Evolutionary conservation across 2,888 invertebrate species (phyloP), one percentile per base, ranked within the genome.

Genomic region (Lomographa bimaculata): DNA sequence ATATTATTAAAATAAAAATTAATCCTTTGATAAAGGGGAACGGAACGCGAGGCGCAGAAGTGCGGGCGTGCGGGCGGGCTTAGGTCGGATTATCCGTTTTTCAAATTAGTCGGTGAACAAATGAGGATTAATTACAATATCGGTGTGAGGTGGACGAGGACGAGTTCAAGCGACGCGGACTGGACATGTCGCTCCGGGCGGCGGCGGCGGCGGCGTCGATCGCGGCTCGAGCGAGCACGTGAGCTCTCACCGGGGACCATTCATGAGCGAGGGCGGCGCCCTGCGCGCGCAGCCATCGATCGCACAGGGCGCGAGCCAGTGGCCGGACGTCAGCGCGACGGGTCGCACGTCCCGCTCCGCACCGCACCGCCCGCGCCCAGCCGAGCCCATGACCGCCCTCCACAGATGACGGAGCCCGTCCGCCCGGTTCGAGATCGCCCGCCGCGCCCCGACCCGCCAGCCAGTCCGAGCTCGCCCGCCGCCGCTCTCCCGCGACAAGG

Each of bases 361-460:
- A 54, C 48, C 51, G 51, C 56, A 53, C 51, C 63, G 52, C 61
- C 42, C 60, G 58, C 59, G 55, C 41, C 46, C 41, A 53, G 63
- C 69, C 70, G 70, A 69, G 65, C 79, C 73, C 84, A 85, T 84
- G 81, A 75, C 76, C 79, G 79, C 81, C 79, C 75, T 70, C 75
- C 79, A 84, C 86, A 89, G 84, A 86, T 83, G 90, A 90, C 90
- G 89, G 84, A 84, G 82, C 86, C 87, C 84, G 78, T 73, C 84
- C 77, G 76, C 76, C 69, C 73, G 77, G 71, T 60, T 62, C 76
- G 59, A 77, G 66, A 65, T 63, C 71, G 67, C 69, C 61, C 63
- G 70, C 60, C 64, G 60, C 64, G 58, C 77, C 79, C 79, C 70
- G 68, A 35, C 41, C 44, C 41, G 34, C 46, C 70, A 63, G 66